A percentile compares a stretch with the other conserved stretches of the same genome.
phyloP scores from a whole-genome alignment of 2,888 invertebrate species.

The Volucella inflata region DNA sequence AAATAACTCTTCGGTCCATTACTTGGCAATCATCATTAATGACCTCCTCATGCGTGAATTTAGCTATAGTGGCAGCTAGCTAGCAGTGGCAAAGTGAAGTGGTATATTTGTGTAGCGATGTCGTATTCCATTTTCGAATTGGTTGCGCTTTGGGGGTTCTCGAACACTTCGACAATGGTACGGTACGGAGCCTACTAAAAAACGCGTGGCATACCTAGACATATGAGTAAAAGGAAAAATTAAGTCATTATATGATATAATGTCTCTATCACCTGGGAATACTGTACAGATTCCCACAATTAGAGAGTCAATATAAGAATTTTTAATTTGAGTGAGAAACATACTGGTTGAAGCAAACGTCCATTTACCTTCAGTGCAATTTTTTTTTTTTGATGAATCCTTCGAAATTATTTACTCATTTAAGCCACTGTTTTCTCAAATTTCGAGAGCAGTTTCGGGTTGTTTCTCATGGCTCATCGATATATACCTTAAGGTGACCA shows the following conservation, averaged over 20 bases:
- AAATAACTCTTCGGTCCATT: conserved; percentile 70
- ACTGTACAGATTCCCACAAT: conserved; percentile 25
- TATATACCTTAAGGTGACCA: too few species aligned
- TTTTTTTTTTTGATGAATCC: too few species aligned
- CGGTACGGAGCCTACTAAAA: conserved; percentile 8
- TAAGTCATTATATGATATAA: conserved; percentile 32
- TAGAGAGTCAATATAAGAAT: conserved; percentile 2
- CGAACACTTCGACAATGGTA: not conserved
- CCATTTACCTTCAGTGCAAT: not conserved
- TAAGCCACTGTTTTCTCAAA: too few species aligned
- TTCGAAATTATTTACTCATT: too few species aligned
- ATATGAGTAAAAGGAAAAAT: conserved; percentile 1
- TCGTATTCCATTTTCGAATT: conserved; percentile 45
- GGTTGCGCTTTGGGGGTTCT: conserved; percentile 10
- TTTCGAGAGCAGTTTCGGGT: too few species aligned
- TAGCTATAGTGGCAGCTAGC: conserved; percentile 2
- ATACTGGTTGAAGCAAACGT: not conserved
- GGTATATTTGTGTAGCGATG: not conserved
- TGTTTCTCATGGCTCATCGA: too few species aligned
- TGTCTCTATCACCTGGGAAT: conserved; percentile 35
- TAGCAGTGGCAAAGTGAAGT: not conserved
- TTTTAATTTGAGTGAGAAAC: not conserved
- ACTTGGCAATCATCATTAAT: conserved; percentile 73
- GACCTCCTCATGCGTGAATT: conserved; percentile 69
- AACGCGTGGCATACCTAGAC: not conserved